Evolutionary conservation across 37 sponge, comb jelly and placozoan species (phyloP).

Genomic region (Axinella damicornis): DNA sequence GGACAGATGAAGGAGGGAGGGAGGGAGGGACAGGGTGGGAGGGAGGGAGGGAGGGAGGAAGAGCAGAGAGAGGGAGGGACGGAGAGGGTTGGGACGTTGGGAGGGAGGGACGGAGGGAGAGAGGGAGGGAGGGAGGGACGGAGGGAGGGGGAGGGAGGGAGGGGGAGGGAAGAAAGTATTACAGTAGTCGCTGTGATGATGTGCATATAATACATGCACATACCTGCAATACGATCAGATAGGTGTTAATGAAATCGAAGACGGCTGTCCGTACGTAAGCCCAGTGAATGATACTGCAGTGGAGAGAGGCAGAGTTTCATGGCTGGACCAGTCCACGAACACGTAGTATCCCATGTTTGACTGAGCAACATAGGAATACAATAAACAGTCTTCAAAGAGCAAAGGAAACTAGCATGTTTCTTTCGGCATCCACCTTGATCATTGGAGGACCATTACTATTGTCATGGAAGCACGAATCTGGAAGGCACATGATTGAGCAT

Average conservation of each 20-base stretch:
- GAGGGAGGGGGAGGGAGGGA: neutral
- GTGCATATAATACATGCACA: neutral
- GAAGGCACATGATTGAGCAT: no score
- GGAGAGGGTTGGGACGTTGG: neutral
- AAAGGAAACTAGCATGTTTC: no score
- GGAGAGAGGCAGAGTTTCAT: neutral
- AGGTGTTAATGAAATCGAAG: conserved; percentile 62
- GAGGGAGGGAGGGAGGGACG: neutral
- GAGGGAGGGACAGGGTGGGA: neutral
- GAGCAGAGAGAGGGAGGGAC: neutral
- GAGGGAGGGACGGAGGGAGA: neutral
- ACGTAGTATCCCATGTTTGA: no score
- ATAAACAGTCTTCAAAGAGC: no score
- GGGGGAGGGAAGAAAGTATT: conserved; percentile 5
- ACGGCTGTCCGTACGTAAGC: conserved; percentile 21
- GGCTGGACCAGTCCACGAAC: no score
- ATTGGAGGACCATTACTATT: no score
- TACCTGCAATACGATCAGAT: conserved; percentile 64
- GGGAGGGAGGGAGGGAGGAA: neutral
- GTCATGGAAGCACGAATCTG: no score
- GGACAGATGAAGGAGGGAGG: neutral
- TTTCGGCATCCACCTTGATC: no score
- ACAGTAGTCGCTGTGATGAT: no score
- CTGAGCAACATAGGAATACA: no score
- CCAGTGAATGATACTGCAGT: conserved; percentile 52